These are phyloP conservation scores for Carassius auratus DNA, from an alignment of 2,113 vertebrate species.

Conservation along the genomic window DNA sequence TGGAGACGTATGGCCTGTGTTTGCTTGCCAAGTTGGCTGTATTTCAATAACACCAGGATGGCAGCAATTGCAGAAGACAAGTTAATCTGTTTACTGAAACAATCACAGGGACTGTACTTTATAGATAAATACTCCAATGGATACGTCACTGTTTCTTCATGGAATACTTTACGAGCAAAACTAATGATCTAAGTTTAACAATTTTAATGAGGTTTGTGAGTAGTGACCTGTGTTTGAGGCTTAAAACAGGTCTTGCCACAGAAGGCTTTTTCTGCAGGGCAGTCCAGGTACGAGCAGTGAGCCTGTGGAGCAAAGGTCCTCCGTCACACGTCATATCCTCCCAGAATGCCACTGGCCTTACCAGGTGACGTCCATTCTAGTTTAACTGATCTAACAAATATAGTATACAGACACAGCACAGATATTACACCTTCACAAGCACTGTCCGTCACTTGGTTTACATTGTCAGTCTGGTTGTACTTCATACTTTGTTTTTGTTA, in stretches of 20 bases:
- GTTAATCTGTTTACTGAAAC: constrained; percentile 76
- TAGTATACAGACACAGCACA: neutral
- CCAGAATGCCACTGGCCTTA: constrained; percentile 86
- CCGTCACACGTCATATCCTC: constrained; percentile 84
- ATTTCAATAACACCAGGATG: constrained; percentile 75
- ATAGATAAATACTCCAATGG: constrained; percentile 45
- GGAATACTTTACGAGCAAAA: neutral
- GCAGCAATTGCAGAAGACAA: constrained; percentile 72
- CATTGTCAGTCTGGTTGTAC: neutral
- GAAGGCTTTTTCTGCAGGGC: constrained; percentile 75
- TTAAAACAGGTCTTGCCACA: constrained; percentile 83
- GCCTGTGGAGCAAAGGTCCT: constrained; percentile 58
- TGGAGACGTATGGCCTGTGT: constrained; percentile 61
- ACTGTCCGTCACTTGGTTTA: neutral
- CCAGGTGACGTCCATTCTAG: constrained; percentile 83
- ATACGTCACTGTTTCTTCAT: neutral
- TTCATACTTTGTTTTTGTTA: constrained; percentile 24
- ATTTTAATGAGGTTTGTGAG: neutral
- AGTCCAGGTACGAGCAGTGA: constrained; percentile 79
- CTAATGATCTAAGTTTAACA: neutral
- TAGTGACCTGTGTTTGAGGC: constrained; percentile 81
- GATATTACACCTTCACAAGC: neutral
- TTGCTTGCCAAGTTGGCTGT: constrained; percentile 72
- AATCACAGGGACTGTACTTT: constrained; percentile 62
- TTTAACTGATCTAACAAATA: constrained; percentile 77